Evolutionary conservation across 2,888 invertebrate species (phyloP), one percentile per base, ranked within the genome.

Genomic region (Lepetodrilus schrolli): DNA sequence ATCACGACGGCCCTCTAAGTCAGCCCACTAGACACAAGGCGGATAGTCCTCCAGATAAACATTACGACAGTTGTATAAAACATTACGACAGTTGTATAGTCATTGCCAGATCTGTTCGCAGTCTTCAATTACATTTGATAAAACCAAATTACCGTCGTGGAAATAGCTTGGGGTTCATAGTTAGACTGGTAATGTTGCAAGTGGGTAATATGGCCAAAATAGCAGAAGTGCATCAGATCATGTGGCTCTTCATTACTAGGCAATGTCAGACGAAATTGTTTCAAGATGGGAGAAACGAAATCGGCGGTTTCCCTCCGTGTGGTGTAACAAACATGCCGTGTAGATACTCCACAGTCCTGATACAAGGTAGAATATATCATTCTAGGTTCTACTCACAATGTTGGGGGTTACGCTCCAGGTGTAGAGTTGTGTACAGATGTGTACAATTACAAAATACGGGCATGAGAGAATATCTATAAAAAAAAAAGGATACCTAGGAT

Each of bases 111-210:
- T 58, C 58, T 34, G 58, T 34, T 58, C 23, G 7, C 17, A 3
- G 30, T 58, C 58, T 58, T 30, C 34, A 58, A 58, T 58, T 58
- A 58, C 26, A 58, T 58, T 58, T 58, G 58, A 30, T 58, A 58
- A 30, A 30, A 30, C 58, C 30, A 58, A 58, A 58, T 58, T 58
- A 58, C 30, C 58, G 30, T 13, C 58, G 34, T 58, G 26, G 26
- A 58, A 48, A 58, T 58, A 58, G 30, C 58, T 23, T 17, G 30
- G 26, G 26, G 58, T 17, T 34, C 26, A 58, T 58, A 58, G 58
- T 58, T 58, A 58, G 34, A 58, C 34, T 26, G 58, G 58, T 58
- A 58, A 58, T 58, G 26, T 30, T 30, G 17, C 13, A 34, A 30
- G 34, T 58, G 58, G 17, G 17, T 30, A 58, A 30, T 30, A 30